Conservation (phyloP, 1,140 invertebrate genomes). For the Megalopta genalis region DNA sequence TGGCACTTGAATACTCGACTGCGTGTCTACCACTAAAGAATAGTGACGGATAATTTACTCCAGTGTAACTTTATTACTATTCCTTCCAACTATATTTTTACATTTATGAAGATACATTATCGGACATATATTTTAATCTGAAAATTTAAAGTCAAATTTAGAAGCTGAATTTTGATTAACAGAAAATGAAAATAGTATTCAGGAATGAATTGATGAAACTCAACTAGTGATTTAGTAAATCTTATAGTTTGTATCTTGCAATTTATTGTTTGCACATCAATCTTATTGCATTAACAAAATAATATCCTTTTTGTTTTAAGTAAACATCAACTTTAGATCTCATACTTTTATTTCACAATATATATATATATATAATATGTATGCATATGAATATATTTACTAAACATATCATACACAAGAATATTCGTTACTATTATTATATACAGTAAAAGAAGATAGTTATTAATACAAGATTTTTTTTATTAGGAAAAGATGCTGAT, state of each 20-base stretch:
- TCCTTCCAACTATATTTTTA: background rate
- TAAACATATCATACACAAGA: background rate
- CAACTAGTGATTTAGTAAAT: no score
- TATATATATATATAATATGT: no score
- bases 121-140: background rate
- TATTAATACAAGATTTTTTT: slow-evolving; percentile 10
- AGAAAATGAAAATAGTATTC: background rate
- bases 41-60: background rate
- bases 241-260: no score
- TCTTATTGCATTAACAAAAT: no score
- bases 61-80: background rate
- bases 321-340: no score
- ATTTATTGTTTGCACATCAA: no score
- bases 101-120: background rate
- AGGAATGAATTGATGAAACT: background rate
- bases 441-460: slow-evolving; percentile 1
- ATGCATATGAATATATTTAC: background rate
- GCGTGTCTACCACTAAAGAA: background rate
- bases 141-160: background rate
- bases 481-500: slow-evolving; percentile 2
- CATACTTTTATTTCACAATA: background rate
- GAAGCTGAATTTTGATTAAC: no score
- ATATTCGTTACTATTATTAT: background rate
- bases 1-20: background rate
- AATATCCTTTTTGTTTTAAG: no score